These are phyloP conservation scores for Drosophila melanogaster DNA, from an alignment of 1,140 invertebrate genomes.

Conservation along the genomic window DNA sequence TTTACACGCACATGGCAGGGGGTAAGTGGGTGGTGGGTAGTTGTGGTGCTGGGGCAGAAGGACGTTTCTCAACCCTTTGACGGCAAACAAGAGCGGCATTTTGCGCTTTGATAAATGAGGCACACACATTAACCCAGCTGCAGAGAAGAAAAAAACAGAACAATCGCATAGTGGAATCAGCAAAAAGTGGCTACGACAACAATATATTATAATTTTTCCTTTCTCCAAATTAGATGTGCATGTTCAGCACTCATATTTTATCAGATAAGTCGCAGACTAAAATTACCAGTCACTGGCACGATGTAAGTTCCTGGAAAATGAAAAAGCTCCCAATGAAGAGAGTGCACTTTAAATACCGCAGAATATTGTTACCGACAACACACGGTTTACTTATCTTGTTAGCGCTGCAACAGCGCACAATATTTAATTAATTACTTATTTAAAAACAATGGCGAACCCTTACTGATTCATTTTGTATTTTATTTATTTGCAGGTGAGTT, in stretches of 20 bases:
- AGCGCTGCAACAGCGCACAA: conserved; percentile 3
- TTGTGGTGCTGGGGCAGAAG: conserved; percentile 2
- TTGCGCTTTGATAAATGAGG: conserved; percentile 74
- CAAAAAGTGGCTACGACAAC: conserved; percentile 33
- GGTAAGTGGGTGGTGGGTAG: conserved; percentile 5
- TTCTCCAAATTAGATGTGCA: conserved; percentile 74
- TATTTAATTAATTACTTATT: conserved; percentile 56
- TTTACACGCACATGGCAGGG: conserved; percentile 46
- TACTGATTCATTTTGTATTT: conserved; percentile 27
- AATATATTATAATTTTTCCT: conserved; percentile 66
- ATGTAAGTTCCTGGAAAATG: conserved; percentile 12
- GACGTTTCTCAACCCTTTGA: conserved; percentile 69
- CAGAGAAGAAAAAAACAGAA: conserved; percentile 36
- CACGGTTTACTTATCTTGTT: conserved; percentile 14
- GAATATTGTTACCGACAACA: neutral
- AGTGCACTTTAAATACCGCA: neutral
- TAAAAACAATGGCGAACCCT: conserved; percentile 12
- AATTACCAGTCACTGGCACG: conserved; percentile 15
- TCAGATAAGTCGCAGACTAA: conserved; percentile 42
- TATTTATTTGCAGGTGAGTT: conserved; percentile 53
- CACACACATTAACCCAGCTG: conserved; percentile 56
- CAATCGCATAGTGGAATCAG: conserved; percentile 58
- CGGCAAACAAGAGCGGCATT: conserved; percentile 56
- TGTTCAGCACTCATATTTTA: conserved; percentile 76
- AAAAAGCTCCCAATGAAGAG: conserved; percentile 20